phyloP scores from a whole-genome alignment of 1,140 invertebrate genomes.

The Pseudomyrmex gracilis region DNA sequence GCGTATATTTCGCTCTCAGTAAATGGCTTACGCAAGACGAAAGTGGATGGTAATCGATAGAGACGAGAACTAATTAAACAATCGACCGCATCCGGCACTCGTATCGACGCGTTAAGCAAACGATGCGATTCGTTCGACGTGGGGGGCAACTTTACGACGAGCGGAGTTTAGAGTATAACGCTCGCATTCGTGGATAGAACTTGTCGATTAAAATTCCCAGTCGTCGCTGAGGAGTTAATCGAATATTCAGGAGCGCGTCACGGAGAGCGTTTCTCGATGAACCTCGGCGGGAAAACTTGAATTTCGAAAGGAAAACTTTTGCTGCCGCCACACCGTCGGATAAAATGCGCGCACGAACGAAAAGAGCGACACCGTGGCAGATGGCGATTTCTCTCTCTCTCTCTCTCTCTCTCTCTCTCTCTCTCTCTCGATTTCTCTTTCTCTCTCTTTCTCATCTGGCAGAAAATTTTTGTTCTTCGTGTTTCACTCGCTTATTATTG shows the following conservation, averaged over 20 bases:
- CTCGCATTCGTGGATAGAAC: constrained; percentile 49
- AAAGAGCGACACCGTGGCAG: constrained; percentile 18
- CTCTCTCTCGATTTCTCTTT: too few species aligned
- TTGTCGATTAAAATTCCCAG: constrained; percentile 71
- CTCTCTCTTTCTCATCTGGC: too few species aligned
- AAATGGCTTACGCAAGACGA: neutral
- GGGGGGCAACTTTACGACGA: constrained; percentile 26
- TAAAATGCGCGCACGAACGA: constrained; percentile 19
- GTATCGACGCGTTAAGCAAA: constrained; percentile 55
- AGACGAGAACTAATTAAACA: constrained; percentile 55
- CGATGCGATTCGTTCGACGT: constrained; percentile 36
- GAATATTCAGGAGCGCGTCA: constrained; percentile 69
- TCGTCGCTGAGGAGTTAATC: constrained; percentile 71
- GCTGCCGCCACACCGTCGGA: neutral
- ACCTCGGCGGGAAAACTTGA: constrained; percentile 51
- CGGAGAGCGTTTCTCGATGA: constrained; percentile 38
- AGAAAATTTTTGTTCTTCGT: neutral
- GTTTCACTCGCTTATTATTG: constrained; percentile 36
- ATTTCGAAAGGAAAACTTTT: constrained; percentile 38
- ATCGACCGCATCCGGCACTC: constrained; percentile 52
- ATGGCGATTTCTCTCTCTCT: neutral
- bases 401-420: too few species aligned
- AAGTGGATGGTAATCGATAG: constrained; percentile 43
- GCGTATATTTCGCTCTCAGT: neutral
- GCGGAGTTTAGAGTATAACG: constrained; percentile 51